phyloP scores from a whole-genome alignment of 1,140 invertebrate species.

The Physella acuta region DNA sequence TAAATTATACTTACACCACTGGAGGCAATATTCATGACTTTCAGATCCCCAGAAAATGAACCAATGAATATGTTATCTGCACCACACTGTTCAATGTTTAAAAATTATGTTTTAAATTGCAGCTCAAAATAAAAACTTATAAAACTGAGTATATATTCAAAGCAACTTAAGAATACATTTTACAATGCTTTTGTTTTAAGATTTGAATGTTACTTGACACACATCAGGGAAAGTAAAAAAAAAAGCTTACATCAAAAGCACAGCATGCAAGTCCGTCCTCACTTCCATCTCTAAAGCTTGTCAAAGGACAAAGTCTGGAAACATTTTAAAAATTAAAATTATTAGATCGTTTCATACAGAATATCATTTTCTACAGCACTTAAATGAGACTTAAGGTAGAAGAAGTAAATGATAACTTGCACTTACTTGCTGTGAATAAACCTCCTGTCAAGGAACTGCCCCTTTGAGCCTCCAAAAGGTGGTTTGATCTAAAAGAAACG shows the following conservation, averaged over 20 bases:
- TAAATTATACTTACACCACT: slow-evolving; percentile 64
- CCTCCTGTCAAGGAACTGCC: slow-evolving; percentile 71
- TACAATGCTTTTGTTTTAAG: no score
- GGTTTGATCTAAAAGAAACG: slow-evolving; percentile 55
- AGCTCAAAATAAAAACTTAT: no score
- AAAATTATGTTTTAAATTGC: no score
- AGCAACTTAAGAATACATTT: no score
- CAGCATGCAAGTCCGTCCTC: slow-evolving; percentile 83
- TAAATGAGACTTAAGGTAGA: background rate
- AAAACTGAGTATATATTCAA: no score
- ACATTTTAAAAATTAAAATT: no score
- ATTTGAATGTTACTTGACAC: no score
- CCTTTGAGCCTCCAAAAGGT: slow-evolving; percentile 61
- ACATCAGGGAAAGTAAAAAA: no score
- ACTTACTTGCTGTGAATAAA: slow-evolving; percentile 77
- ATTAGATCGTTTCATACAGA: no score
- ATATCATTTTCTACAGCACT: no score
- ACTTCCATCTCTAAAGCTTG: slow-evolving; percentile 75
- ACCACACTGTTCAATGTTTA: no score
- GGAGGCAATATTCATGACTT: slow-evolving; percentile 80
- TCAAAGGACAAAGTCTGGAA: slow-evolving; percentile 76
- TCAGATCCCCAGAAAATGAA: slow-evolving; percentile 83
- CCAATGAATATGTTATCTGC: slow-evolving; percentile 82
- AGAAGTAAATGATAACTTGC: background rate
- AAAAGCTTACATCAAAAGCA: slow-evolving; percentile 69